Percentiles rank a stretch among this genome's conserved stretches.
phyloP scores from a whole-genome alignment of 2,113 vertebrate genomes.

The Eptesicus fuscus region DNA sequence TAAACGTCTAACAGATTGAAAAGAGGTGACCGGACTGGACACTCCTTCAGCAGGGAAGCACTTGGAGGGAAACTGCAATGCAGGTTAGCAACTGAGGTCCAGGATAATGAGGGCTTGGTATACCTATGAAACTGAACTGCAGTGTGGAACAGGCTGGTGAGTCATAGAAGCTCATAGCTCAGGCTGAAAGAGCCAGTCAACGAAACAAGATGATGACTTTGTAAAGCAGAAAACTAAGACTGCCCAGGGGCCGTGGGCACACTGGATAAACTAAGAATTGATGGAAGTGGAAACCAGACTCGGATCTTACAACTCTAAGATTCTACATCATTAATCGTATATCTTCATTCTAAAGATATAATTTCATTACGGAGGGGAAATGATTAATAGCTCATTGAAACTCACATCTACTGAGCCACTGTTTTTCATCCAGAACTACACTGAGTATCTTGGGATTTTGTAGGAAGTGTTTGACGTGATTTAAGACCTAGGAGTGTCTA shows the following conservation, averaged over 20 bases:
- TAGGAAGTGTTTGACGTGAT: neutral
- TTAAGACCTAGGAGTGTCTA: neutral
- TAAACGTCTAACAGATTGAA: constrained; percentile 50
- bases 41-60: neutral
- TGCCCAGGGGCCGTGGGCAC: neutral
- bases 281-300: neutral
- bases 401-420: neutral
- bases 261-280: neutral
- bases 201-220: neutral
- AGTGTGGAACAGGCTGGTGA: neutral
- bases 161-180: neutral
- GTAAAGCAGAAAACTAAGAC: neutral
- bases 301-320: neutral
- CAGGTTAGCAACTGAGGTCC: neutral
- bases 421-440: neutral
- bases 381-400: neutral
- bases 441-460: neutral
- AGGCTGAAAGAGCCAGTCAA: neutral
- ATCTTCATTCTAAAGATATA: neutral
- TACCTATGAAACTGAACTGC: neutral
- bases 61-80: neutral
- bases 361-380: neutral
- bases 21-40: neutral
- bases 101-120: neutral
- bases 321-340: neutral